Base-by-base conservation (phyloP, 2,888 invertebrate genomes). In the Plemyria rubiginata region DNA sequence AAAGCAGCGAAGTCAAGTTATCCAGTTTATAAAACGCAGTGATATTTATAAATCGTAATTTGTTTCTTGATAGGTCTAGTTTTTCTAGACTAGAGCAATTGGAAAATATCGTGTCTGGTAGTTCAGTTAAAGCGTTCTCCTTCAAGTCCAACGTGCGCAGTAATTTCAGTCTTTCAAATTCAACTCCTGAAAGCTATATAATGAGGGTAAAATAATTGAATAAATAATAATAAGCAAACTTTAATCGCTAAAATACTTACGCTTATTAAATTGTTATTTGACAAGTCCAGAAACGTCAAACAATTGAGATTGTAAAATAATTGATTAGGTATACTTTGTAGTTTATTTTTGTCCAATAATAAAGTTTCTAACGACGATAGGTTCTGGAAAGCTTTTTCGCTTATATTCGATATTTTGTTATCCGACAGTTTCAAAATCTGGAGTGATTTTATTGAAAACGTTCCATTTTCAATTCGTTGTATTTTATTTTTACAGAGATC, bases 401-500 rank as follows among this genome's bases (percentile, higher is more conserved):
- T 93, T 51, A 95, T 87, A 72, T 94, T 92, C 54, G 87, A 88
- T 74, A 96, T 94, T 78, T 94, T 92, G 78, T 97, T 97, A 71
- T 95, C 95, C 0, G 95, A 95, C 11, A 96, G 79, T 76, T 96
- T 95, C 52, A 97, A 86, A 66, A 94, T 90, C 74, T 94, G 94
- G 41, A 96, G 84, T 38, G 90, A 90, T 55, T 80, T 86, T 52
- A 96, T 82, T 53, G 94, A 90, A 73, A 96, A 94, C 0, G 94
- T 87, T 54, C 90, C 90, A 48, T 93, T 93, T 63, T 94, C 93
- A 50, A 96, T 86, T 13, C 84, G 87, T 54, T 93, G 93, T 68
- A 97, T 88, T 74, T 92, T 91, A 82, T 97, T 97, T 62, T 94
- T 94, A 4, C 95, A 95, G 16, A 96, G 84, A 85, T 96, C 96